Evolutionary conservation across 2,113 vertebrate genomes (phyloP).

Genomic region (Rostratula benghalensis): DNA sequence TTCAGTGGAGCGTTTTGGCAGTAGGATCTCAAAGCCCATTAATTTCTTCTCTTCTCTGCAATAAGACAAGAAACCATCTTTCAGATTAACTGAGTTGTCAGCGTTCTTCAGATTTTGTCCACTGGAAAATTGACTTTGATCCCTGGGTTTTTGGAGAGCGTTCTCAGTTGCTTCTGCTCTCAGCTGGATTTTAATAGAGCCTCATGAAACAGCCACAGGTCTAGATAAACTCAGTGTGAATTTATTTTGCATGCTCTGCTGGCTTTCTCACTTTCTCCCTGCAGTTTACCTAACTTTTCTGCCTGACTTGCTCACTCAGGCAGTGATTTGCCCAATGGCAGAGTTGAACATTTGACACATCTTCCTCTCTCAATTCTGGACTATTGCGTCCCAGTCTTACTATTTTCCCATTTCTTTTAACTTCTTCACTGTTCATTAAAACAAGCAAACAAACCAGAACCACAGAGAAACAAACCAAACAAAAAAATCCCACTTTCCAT

Average conservation of each 20-base stretch:
- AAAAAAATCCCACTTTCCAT: rapidly evolving
- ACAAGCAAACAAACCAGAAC: not conserved
- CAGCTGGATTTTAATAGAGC: constrained; percentile 23
- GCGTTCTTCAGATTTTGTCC: not conserved
- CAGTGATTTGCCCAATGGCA: not conserved
- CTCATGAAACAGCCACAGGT: not conserved
- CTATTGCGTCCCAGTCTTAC: not conserved
- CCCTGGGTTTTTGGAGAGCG: not conserved
- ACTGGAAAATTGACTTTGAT: not conserved
- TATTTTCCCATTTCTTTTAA: not conserved
- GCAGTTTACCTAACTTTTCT: not conserved
- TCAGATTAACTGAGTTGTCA: not conserved
- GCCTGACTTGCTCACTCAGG: not conserved
- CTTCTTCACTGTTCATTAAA: not conserved
- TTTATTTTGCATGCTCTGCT: not conserved
- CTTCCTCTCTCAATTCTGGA: not conserved
- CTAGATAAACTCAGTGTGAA: not conserved
- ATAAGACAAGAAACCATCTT: not conserved
- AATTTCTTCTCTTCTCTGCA: constrained; percentile 16
- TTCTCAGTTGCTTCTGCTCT: not conserved
- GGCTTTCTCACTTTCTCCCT: not conserved
- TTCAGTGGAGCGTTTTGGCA: not conserved
- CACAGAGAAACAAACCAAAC: not conserved
- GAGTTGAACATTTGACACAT: not conserved
- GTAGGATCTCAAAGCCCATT: not conserved